Base-by-base conservation (phyloP, 2,113 vertebrate genomes). In the Melanerpes aurifrons region DNA sequence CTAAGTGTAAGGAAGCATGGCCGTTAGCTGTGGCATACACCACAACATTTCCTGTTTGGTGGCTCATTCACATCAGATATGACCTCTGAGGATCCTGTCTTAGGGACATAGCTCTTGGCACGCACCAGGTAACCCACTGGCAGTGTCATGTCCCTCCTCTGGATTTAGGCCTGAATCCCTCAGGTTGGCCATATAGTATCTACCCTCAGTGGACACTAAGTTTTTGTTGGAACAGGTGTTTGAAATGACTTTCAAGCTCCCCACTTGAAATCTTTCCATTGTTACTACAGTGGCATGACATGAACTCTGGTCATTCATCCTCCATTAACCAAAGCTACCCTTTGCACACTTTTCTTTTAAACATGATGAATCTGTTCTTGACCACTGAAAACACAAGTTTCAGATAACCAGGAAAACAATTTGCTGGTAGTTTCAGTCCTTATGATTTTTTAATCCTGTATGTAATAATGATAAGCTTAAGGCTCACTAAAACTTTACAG, bases 11-110 rank as follows among this genome's bases (percentile, higher is more conserved):
- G 20, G 43, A 75, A 43, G 18, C 13, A 24, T 6, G 14, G 7
- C 31, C 1, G 0, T 45, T 45, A 57, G 62, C 40, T 69, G 29
- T 48, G 72, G 56, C 61, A 0, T 0, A 9, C 69, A 66, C 15
- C 25, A 48, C 64, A 28, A 21, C 5, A 43, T 57, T 62, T 76
- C 21, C 19, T 45, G 21, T 47, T 40, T 43, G 28, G 24, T 14
- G 45, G 12, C 45, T n/a, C 4, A 11, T 6, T 7, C 45, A 61
- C 57, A 59, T 15, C 18, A 61, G 37, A 6, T 22, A 18, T n/a
- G 47, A 45, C n/a, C 15, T 57, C 58, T 1, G 1, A 67, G 63
- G 53, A 62, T n/a, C 29, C 29, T 35, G 25, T 35, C n/a, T 50
- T n/a, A 71, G 29, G 28, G 29, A n/a, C 25, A 14, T 15, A 64